Base-by-base conservation (phyloP, 64 coral and sea anemone species). In the Porites lutea region DNA sequence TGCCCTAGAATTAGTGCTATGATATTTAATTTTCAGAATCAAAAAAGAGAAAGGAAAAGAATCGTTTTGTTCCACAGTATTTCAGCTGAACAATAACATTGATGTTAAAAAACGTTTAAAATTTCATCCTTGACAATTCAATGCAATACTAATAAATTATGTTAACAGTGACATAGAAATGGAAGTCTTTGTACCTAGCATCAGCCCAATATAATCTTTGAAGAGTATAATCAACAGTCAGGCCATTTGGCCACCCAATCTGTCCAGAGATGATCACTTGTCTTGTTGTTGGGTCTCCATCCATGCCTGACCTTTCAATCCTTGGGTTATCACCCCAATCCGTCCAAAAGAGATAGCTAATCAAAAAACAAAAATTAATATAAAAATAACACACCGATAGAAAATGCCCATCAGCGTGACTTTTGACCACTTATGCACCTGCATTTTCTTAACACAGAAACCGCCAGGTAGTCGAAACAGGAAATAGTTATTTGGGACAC, bases 311-410 rank as follows among this genome's bases (percentile, higher is more conserved):
- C 75, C 87, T 88, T 47, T 97, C 95, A 71, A 97, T 97, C 52
- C 81, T 82, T 52, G 95, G 54, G 88, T 88, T 82, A 6, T 44
- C 21, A 12, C 87, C 91, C 95, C 95, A 97, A 82, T 97, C 95
- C 4, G 95, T 90, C 95, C 95, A 97, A 78, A 88, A 97, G 22
- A 97, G 60, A 20, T 97, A 91, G 45, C 95, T 97, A 37, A 86
- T 85, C 4, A 22, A 71, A 75, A 45, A 63, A 37, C 18, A 47
- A 55, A 60, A 18, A 62, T n/a, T 27, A 15, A 45, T 52, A 52
- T 37, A 37, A 37, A 37, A 37, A 37, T 37, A 37, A 37, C 27
- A 37, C 27, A 37, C 27, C 27, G 3, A 19, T 69, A 20, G 7
- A 37, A 12, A 7, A 74, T 74, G 8, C 20, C 10, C 71, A 22